Evolutionary conservation across 30 jellyfish, hydroid and myxozoan species (phyloP).

Genomic region (Aurelia sp.): DNA sequence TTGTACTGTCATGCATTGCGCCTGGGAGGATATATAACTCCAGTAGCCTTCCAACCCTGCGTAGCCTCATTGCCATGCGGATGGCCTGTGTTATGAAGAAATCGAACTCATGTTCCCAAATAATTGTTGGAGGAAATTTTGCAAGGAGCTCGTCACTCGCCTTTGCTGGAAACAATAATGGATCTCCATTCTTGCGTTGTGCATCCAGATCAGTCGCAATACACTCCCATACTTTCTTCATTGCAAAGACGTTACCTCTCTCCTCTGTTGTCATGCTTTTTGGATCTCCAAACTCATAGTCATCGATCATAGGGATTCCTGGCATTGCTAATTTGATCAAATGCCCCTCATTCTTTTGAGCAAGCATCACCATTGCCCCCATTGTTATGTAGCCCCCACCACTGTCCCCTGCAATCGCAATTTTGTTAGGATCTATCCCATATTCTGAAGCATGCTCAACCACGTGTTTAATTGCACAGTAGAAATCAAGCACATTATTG

Average conservation of each 20-base stretch:
- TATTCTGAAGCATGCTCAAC: background rate
- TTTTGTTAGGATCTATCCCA: constrained; percentile 36
- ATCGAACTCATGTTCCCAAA: constrained; percentile 37
- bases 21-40: background rate
- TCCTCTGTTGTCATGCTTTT: constrained; percentile 50
- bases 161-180: constrained; percentile 52
- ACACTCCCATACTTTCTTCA: constrained; percentile 40
- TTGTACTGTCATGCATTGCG: too few relatives aligned
- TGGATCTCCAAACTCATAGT: constrained; percentile 41
- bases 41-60: constrained; percentile 50
- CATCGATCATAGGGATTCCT: constrained; percentile 57
- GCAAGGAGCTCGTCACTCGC: constrained; percentile 36
- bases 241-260: background rate
- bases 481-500: too few relatives aligned
- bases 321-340: constrained; percentile 3
- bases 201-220: constrained; percentile 32
- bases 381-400: constrained; percentile 52
- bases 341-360: too few relatives aligned
- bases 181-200: constrained; percentile 35
- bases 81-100: constrained; percentile 33
- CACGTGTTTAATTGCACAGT: too few relatives aligned
- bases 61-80: constrained; percentile 46
- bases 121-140: constrained; percentile 39
- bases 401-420: constrained; percentile 49
- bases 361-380: too few relatives aligned